Conservation (phyloP, 2,797 vertebrate genomes). For the Cyprinella venusta region DNA sequence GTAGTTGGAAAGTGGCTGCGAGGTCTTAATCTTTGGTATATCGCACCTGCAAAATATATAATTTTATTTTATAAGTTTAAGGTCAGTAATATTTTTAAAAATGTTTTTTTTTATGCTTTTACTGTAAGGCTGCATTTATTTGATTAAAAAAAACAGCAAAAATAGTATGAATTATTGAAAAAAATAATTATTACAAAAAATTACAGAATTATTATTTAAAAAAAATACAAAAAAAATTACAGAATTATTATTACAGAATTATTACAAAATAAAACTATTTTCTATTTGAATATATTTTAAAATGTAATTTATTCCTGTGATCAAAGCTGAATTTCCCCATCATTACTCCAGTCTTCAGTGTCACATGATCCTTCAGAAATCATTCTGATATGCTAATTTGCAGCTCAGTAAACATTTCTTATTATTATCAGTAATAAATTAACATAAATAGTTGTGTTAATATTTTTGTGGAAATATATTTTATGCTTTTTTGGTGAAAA, state of each 20-base stretch:
- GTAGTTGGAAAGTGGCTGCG: neutral
- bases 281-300: too few relatives aligned
- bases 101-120: neutral
- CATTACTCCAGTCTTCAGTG: neutral
- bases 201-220: too few relatives aligned
- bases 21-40: neutral
- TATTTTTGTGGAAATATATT: neutral
- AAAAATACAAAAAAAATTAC: too few relatives aligned
- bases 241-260: too few relatives aligned
- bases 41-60: neutral
- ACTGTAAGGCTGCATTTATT: neutral
- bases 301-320: neutral
- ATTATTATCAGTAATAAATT: neutral
- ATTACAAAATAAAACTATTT: too few relatives aligned
- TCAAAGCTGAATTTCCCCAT: neutral
- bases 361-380: slow-evolving; percentile 1
- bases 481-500: neutral
- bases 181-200: too few relatives aligned
- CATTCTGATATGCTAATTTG: neutral
- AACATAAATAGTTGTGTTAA: neutral
- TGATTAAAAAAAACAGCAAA: neutral
- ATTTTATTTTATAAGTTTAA: neutral
- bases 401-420: neutral
- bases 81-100: neutral
- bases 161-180: neutral